Evolutionary conservation across 2,113 vertebrate genomes (phyloP).

Genomic region (Rhinolophus sinicus): DNA sequence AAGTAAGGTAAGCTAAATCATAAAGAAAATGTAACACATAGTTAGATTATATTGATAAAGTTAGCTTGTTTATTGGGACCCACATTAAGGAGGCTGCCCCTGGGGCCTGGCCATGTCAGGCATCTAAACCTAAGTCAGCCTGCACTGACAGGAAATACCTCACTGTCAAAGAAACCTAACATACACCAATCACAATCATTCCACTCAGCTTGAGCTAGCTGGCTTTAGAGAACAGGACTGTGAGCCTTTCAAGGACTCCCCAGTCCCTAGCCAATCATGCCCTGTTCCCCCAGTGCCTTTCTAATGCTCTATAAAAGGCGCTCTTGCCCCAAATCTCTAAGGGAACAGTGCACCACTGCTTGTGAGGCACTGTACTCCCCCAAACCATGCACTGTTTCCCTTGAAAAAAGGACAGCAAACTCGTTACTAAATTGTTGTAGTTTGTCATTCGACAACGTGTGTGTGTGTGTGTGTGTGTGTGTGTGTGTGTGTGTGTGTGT

Average conservation of each 20-base stretch:
- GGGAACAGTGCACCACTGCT: not conserved
- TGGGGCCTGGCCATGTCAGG: not conserved
- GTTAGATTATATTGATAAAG: not conserved
- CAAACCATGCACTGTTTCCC: not conserved
- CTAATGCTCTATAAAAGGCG: not conserved
- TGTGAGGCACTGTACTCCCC: not conserved
- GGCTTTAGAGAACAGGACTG: not conserved
- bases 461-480: not conserved
- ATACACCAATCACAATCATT: not conserved
- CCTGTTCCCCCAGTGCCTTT: not conserved
- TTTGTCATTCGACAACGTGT: not conserved
- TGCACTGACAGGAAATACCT: not conserved
- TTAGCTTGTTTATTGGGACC: not conserved
- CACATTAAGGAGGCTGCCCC: not conserved
- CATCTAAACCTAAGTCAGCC: not conserved
- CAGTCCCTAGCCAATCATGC: not conserved
- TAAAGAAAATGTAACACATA: not conserved
- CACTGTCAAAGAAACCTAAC: not conserved
- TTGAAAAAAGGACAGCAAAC: not conserved
- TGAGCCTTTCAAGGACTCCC: not conserved
- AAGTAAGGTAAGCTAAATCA: not conserved
- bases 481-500: not conserved
- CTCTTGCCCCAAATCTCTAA: not conserved
- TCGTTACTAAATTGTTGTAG: not conserved
- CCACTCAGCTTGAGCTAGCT: not conserved